Evolutionary conservation across 2,888 invertebrate genomes (phyloP).

Genomic region (Melieria picta): DNA sequence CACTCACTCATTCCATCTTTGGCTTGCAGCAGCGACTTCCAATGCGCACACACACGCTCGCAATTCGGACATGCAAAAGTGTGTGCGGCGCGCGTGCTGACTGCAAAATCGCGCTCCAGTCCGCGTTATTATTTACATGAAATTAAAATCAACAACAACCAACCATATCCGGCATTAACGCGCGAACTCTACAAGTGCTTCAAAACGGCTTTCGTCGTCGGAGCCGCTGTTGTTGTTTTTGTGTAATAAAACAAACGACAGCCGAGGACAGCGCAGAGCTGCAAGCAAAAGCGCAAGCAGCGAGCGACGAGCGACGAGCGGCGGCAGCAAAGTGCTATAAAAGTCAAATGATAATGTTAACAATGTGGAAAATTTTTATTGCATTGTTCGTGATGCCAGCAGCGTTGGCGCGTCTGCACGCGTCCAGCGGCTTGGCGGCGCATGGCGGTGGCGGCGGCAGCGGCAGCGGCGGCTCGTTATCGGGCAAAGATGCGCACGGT

Average conservation of each 20-base stretch:
- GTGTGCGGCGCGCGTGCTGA: too few relatives aligned
- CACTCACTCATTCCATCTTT: too few relatives aligned
- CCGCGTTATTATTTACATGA: constrained; percentile 49
- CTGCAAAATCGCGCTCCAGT: too few relatives aligned
- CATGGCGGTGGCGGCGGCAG: constrained; percentile 41
- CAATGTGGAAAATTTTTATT: constrained; percentile 65
- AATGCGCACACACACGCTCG: too few relatives aligned
- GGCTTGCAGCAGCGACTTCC: too few relatives aligned
- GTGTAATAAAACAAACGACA: background rate
- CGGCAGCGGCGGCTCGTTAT: constrained; percentile 49
- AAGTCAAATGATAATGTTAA: constrained; percentile 64
- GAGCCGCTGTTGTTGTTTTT: constrained; percentile 26
- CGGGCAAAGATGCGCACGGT: constrained; percentile 63
- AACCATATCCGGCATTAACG: constrained; percentile 36
- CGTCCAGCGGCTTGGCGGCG: constrained; percentile 47
- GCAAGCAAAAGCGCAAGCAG: too few relatives aligned
- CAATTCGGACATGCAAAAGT: too few relatives aligned
- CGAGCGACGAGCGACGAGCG: background rate
- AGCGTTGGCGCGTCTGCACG: constrained; percentile 54
- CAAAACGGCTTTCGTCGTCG: background rate
- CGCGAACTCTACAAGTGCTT: constrained; percentile 7
- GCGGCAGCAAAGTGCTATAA: constrained; percentile 59
- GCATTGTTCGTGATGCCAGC: constrained; percentile 47
- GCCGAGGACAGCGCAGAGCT: too few relatives aligned
- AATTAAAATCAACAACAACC: constrained; percentile 51